Evolutionary conservation across 2,113 vertebrate species (phyloP).

Genomic region (Columbina picui): DNA sequence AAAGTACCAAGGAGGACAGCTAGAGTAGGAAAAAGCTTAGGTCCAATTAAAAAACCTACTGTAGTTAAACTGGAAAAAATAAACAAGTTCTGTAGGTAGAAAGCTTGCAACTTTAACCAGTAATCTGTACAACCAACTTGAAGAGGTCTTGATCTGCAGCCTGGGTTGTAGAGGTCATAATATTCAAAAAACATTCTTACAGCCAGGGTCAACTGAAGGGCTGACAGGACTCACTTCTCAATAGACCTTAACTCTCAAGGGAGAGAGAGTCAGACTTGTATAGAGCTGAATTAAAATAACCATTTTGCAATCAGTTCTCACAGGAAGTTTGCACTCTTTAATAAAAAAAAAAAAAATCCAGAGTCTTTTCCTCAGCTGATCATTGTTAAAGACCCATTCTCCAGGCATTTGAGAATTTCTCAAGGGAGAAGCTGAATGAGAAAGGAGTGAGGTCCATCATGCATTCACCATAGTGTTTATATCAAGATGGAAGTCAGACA

Average conservation of each 20-base stretch:
- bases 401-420: conserved; percentile 15
- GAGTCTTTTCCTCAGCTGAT: conserved; percentile 36
- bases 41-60: not conserved
- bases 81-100: not conserved
- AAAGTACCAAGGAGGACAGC: not conserved
- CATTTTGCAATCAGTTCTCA: conserved; percentile 40
- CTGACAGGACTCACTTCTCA: conserved; percentile 70
- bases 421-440: conserved; percentile 17
- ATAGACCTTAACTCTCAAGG: conserved; percentile 36
- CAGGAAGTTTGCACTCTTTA: conserved; percentile 38
- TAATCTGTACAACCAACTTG: not conserved
- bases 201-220: conserved; percentile 39
- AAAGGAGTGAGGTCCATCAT: not conserved
- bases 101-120: not conserved
- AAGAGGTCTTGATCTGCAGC: not conserved
- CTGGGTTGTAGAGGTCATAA: not conserved
- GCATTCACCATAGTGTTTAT: not conserved
- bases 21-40: not conserved
- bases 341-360: conserved; percentile 26
- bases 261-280: conserved; percentile 29
- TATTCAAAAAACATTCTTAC: not conserved
- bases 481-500: conserved; percentile 24
- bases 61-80: not conserved
- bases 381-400: conserved; percentile 47
- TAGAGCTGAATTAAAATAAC: conserved; percentile 48